Evolutionary conservation across 2,797 vertebrate genomes (phyloP).

Genomic region (Diceros bicornis): DNA sequence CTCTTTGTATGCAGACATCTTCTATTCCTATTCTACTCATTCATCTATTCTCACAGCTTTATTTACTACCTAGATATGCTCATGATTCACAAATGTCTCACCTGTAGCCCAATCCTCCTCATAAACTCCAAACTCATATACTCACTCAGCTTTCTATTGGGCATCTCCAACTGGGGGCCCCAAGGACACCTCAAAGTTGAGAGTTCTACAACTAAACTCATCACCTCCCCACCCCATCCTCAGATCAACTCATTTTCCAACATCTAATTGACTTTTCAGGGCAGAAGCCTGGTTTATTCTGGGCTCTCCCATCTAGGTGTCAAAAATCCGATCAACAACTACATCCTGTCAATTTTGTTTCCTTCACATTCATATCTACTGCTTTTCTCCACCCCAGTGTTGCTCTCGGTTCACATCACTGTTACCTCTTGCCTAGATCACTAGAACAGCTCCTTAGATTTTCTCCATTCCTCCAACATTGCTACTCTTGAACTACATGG

Average conservation of each 20-base stretch:
- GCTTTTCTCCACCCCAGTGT: neutral
- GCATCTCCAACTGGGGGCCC: neutral
- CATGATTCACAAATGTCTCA: neutral
- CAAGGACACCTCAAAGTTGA: neutral
- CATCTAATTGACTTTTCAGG: neutral
- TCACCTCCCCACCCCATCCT: neutral
- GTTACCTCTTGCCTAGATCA: neutral
- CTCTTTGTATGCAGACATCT: neutral
- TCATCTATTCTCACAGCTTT: neutral
- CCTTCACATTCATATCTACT: neutral
- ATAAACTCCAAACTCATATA: neutral
- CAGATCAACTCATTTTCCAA: neutral
- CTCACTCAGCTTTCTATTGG: neutral
- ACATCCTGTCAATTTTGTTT: neutral
- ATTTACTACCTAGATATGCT: no score
- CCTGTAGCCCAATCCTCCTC: neutral
- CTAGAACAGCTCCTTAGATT: neutral
- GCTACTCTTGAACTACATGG: neutral
- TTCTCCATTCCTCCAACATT: neutral
- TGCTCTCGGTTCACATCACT: neutral
- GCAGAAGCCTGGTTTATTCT: neutral
- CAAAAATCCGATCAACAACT: neutral
- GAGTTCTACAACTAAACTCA: neutral
- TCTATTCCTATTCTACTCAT: neutral
- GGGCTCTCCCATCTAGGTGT: neutral